Evolutionary conservation across 2,888 invertebrate species (phyloP).

Genomic region (Tetranychus piercei): DNA sequence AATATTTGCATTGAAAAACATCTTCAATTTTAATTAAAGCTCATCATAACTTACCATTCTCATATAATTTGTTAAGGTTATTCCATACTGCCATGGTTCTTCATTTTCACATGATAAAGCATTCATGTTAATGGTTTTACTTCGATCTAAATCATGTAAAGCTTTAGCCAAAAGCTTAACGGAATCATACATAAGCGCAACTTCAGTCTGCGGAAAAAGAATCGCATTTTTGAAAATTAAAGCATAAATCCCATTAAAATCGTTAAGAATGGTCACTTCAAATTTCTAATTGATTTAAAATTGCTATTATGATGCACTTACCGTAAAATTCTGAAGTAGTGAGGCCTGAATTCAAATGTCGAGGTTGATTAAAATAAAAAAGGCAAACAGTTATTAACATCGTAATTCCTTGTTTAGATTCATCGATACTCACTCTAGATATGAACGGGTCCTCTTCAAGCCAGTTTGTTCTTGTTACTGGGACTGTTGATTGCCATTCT

Average conservation of each 20-base stretch:
- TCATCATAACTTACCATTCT: constrained; percentile 23
- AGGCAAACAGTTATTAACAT: not conserved
- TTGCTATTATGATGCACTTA: not conserved
- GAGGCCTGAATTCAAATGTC: not conserved
- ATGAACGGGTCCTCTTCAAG: not conserved
- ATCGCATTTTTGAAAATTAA: not conserved
- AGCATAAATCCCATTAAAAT: constrained; percentile 3
- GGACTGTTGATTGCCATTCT: constrained; percentile 19
- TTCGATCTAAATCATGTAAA: constrained; percentile 26
- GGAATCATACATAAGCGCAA: constrained; percentile 28
- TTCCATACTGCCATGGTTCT: constrained; percentile 26
- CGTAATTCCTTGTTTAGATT: not conserved
- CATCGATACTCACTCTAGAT: not conserved
- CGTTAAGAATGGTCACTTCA: not conserved
- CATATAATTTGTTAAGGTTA: constrained; percentile 25
- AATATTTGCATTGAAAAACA: not conserved
- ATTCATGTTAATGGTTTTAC: constrained; percentile 25
- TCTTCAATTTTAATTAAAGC: not conserved
- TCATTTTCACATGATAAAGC: constrained; percentile 26
- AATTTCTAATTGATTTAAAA: not conserved
- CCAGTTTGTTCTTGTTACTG: constrained; percentile 7
- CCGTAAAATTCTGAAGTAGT: constrained; percentile 20
- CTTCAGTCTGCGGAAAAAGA: constrained; percentile 25
- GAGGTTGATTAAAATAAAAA: not conserved
- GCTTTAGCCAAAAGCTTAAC: constrained; percentile 27